A percentile compares a stretch with the other conserved stretches of the same genome.
phyloP scores from a whole-genome alignment of 2,113 vertebrate species.

The Puma concolor region DNA sequence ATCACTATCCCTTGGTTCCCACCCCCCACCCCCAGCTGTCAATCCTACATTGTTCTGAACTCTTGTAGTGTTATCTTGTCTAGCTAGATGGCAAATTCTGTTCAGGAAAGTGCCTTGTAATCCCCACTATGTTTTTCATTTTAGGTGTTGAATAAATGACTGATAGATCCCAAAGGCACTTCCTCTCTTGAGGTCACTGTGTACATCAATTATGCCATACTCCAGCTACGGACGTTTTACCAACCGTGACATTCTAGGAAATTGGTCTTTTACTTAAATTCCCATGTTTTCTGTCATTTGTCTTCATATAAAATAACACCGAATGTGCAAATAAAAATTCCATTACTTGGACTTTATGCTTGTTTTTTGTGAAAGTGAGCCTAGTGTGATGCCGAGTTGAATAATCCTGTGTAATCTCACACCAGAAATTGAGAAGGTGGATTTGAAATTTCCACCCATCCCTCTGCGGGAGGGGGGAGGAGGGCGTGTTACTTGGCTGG shows the following conservation, averaged over 20 bases:
- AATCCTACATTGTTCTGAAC: neutral
- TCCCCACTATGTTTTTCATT: neutral
- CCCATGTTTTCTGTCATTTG: slow-evolving; percentile 15
- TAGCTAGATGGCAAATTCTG: neutral
- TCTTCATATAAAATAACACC: neutral
- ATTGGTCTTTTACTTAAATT: slow-evolving; percentile 3
- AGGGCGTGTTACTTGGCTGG: neutral
- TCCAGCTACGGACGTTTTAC: neutral
- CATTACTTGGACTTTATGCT: neutral
- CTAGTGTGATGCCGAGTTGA: neutral
- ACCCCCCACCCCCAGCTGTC: neutral
- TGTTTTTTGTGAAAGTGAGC: neutral
- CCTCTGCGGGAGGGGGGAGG: fast-evolving
- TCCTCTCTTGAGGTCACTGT: neutral
- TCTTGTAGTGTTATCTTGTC: neutral
- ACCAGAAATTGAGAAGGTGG: neutral
- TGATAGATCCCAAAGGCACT: neutral
- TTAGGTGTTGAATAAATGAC: neutral
- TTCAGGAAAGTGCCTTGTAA: neutral
- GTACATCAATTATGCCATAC: neutral
- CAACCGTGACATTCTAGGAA: neutral
- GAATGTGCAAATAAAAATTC: slow-evolving; percentile 43
- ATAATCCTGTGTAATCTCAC: neutral
- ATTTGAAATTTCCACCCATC: neutral
- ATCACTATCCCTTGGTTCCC: neutral